These are phyloP conservation scores for Trachelus iudaicus DNA, from an alignment of 2,888 invertebrate genomes.

Conservation along the genomic window DNA sequence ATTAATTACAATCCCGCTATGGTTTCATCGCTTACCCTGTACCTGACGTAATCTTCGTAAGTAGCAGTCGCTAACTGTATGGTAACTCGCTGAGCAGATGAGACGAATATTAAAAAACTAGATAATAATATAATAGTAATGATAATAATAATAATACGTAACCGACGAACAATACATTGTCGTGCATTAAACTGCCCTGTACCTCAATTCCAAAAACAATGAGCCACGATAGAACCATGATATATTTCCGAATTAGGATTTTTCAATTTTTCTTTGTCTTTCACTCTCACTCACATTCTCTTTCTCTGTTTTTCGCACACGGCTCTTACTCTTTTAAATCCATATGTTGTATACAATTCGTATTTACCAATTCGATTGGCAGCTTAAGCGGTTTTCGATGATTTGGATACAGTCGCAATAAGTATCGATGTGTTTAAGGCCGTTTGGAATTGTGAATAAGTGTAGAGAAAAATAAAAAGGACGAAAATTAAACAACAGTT, in stretches of 20 bases:
- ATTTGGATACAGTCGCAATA: background rate
- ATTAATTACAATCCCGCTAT: background rate
- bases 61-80: background rate
- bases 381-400: background rate
- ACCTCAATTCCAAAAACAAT: background rate
- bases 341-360: background rate
- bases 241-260: background rate
- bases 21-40: conserved; percentile 1
- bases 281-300: background rate
- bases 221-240: background rate
- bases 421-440: conserved; percentile 2
- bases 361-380: background rate
- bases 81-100: background rate
- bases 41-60: background rate
- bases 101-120: background rate
- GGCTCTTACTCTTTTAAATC: background rate
- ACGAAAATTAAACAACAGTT: background rate
- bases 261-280: background rate
- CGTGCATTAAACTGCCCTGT: background rate
- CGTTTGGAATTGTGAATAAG: background rate
- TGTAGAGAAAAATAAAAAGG: background rate
- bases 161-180: background rate
- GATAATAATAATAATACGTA: background rate
- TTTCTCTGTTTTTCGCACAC: background rate
- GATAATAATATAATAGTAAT: background rate